Conservation (phyloP, 2,888 invertebrate genomes). For the Nesidiocoris tenuis region DNA sequence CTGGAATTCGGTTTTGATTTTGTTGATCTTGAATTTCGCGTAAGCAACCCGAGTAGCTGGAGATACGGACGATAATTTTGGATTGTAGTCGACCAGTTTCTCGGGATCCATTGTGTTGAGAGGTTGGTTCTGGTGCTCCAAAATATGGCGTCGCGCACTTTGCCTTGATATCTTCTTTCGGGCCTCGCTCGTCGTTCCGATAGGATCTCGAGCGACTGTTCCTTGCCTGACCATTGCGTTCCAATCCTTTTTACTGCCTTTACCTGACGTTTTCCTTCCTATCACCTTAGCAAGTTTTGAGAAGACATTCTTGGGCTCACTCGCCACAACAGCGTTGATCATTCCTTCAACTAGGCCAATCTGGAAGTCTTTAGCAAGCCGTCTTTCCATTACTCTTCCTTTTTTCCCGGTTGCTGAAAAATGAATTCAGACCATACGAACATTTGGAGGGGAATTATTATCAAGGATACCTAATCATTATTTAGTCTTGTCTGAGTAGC, state of each 20-base stretch:
- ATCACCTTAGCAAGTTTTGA: slow-evolving; percentile 80
- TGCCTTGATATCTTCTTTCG: slow-evolving; percentile 66
- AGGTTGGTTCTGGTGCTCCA: slow-evolving; percentile 64
- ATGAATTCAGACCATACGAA: not conserved
- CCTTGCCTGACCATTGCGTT: slow-evolving; percentile 76
- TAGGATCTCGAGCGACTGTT: slow-evolving; percentile 70
- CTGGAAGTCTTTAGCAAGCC: slow-evolving; percentile 85
- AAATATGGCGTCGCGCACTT: slow-evolving; percentile 69
- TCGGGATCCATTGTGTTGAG: slow-evolving; percentile 70
- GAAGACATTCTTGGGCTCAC: slow-evolving; percentile 76
- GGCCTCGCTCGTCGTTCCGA: slow-evolving; percentile 73
- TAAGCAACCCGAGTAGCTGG: slow-evolving; percentile 80
- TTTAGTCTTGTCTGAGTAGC: too few species aligned
- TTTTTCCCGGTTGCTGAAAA: slow-evolving; percentile 73
- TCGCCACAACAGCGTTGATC: slow-evolving; percentile 70
- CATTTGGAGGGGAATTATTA: too few species aligned
- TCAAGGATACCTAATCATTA: too few species aligned
- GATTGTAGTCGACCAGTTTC: slow-evolving; percentile 77
- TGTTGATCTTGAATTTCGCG: slow-evolving; percentile 81
- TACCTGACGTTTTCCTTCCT: slow-evolving; percentile 62
- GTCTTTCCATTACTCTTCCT: slow-evolving; percentile 81
- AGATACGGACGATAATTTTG: slow-evolving; percentile 71
- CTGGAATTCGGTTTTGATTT: slow-evolving; percentile 63
- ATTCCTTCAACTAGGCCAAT: slow-evolving; percentile 84
- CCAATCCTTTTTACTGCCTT: slow-evolving; percentile 71